Base-by-base conservation (phyloP, 2,797 vertebrate genomes). In the Loris lydekkerianus region DNA sequence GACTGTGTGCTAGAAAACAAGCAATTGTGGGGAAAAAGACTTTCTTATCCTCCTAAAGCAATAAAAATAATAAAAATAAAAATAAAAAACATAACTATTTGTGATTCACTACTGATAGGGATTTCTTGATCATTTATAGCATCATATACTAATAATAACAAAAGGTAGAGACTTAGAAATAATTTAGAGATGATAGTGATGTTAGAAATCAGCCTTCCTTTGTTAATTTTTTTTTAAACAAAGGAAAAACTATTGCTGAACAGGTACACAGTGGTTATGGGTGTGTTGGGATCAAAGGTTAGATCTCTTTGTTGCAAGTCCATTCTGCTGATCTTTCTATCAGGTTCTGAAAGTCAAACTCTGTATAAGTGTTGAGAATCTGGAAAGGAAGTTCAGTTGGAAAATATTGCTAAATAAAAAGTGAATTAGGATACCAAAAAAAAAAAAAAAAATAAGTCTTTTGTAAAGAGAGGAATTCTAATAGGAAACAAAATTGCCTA, bases 351-450 rank as follows among this genome's bases (percentile, higher is more conserved):
- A 94, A 81, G 87, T 46, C 46, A 75, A 77, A 37, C 43, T 56
- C 49, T 56, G 46, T 78, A 20, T 34, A 86, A 67, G 27, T 13
- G 72, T 40, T 61, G 73, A 84, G 92, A 92, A 46, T 96, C 81
- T 77, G 78, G 63, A 78, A 73, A 73, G 81, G 77, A 96, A 96
- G n/a, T 53, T 82, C 27, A 85, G 43, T 60, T 94, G 80, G 91
- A 96, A 96, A 96, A 88, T 92, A 84, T 78, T 95, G 43, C 56
- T 92, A 94, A 84, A 80, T 23, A 86, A 72, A 90, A 93, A 94
- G 77, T 80, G 77, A 96, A 53, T 14, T 85, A 76, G 60, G 43
- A 72, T 61, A 84, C 53, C 34, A 34, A 34, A 34, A 34, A 34
- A 34, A 76, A 77, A 77, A 53, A 53, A 87, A 92, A 37, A 87